A percentile compares a stretch with the other conserved stretches of the same genome.
Conservation (phyloP, 2,113 vertebrate species). For the Hepsetus odoe region DNA sequence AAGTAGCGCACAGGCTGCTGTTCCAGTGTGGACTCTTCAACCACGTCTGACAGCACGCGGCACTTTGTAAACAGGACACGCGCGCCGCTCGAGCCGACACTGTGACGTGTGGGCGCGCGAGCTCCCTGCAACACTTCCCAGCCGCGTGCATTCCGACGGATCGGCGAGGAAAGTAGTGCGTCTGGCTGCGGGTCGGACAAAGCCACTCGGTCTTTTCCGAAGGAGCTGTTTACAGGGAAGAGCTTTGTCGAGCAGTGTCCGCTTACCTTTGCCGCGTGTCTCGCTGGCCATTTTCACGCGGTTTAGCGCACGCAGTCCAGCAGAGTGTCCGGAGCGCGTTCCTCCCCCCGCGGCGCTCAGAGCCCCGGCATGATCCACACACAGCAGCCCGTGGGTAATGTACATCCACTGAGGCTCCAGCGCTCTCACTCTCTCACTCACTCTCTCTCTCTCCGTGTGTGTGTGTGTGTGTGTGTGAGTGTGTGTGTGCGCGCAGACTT, state of each 20-base stretch:
- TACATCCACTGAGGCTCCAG: constrained; percentile 15
- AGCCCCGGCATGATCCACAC: constrained; percentile 13
- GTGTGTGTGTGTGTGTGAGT: constrained; percentile 14
- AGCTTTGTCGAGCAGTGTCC: neutral
- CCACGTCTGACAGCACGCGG: neutral
- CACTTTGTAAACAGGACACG: neutral
- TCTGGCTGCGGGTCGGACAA: neutral
- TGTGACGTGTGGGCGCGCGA: constrained; percentile 4
- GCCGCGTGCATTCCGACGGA: constrained; percentile 70
- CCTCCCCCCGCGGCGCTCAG: no score
- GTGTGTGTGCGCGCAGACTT: constrained; percentile 56
- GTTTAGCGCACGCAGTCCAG: constrained; percentile 23
- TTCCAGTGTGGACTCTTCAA: neutral
- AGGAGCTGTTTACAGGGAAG: constrained; percentile 66
- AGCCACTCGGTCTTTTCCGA: constrained; percentile 22
- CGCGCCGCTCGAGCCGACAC: no score
- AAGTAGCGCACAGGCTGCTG: neutral
- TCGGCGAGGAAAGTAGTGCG: constrained; percentile 47
- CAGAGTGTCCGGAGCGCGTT: constrained; percentile 37
- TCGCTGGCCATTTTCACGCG: constrained; percentile 78
- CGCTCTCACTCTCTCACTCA: constrained; percentile 29
- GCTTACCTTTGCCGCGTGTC: constrained; percentile 71
- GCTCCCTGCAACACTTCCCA: neutral
- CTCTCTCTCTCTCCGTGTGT: neutral
- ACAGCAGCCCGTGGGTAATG: constrained; percentile 4